Evolutionary conservation across 1,140 invertebrate species (phyloP).

Genomic region (Drosophila takahashii): DNA sequence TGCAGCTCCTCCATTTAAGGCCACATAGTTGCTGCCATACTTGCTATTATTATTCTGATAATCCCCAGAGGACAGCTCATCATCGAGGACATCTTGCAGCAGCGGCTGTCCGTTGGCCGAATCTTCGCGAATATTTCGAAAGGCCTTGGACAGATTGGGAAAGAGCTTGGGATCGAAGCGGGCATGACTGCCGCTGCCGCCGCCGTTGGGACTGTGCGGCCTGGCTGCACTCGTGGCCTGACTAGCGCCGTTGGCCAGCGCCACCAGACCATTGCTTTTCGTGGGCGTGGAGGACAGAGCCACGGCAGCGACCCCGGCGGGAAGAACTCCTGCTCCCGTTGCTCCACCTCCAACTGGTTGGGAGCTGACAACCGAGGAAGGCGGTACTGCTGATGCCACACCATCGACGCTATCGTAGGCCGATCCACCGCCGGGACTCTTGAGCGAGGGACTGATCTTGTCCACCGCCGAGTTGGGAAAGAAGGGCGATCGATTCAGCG

Average conservation of each 20-base stretch:
- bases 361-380: background rate
- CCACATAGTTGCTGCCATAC: constrained; percentile 42
- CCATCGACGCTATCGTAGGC: constrained; percentile 56
- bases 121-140: constrained; percentile 69
- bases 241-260: constrained; percentile 45
- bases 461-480: constrained; percentile 88
- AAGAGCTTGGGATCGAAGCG: constrained; percentile 81
- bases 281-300: constrained; percentile 41
- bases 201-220: constrained; percentile 27
- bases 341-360: background rate
- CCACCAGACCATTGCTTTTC: constrained; percentile 49
- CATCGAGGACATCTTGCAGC: constrained; percentile 45
- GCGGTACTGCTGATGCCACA: background rate
- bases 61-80: constrained; percentile 59
- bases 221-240: constrained; percentile 22
- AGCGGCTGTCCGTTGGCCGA: constrained; percentile 1
- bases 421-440: constrained; percentile 55
- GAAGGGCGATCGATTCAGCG: constrained; percentile 92
- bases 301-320: constrained; percentile 17
- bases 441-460: constrained; percentile 76
- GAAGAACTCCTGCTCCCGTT: background rate
- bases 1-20: constrained; percentile 9
- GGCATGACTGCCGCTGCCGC: constrained; percentile 38
- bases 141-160: constrained; percentile 78
- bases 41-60: constrained; percentile 59